phyloP scores from a whole-genome alignment of 2,113 vertebrate species.

The Coracopsis vasa region DNA sequence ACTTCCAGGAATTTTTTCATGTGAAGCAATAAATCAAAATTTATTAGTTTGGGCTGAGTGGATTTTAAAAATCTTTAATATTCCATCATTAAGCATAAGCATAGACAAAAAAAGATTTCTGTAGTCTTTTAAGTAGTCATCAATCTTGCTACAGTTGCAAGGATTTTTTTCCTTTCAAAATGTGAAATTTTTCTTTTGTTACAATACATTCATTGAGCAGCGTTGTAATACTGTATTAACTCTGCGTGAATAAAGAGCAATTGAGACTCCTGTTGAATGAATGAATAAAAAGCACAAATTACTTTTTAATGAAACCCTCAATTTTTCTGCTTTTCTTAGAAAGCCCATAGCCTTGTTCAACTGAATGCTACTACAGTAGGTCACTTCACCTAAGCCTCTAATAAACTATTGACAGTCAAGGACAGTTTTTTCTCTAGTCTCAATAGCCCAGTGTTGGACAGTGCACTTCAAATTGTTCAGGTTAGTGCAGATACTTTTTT shows the following conservation, averaged over 20 bases:
- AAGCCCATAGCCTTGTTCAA: conserved; percentile 62
- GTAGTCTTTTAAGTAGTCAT: conserved; percentile 70
- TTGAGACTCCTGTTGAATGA: conserved; percentile 73
- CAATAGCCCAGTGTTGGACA: conserved; percentile 64
- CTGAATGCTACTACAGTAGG: conserved; percentile 68
- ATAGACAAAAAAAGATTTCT: conserved; percentile 14
- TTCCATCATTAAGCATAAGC: conserved; percentile 40
- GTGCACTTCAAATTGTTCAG: conserved; percentile 62
- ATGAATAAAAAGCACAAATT: conserved; percentile 78
- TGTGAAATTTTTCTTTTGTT: conserved; percentile 75
- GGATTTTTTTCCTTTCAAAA: conserved; percentile 64
- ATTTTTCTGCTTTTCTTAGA: conserved; percentile 70
- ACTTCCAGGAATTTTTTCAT: background rate
- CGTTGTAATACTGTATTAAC: conserved; percentile 76
- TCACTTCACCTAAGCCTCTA: conserved; percentile 72
- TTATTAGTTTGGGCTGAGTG: conserved; percentile 23
- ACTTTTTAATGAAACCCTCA: conserved; percentile 78
- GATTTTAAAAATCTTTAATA: conserved; percentile 17
- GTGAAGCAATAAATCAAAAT: conserved; percentile 13
- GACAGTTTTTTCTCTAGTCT: conserved; percentile 56
- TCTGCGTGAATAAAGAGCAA: conserved; percentile 74
- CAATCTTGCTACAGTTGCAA: conserved; percentile 54
- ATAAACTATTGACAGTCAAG: conserved; percentile 70
- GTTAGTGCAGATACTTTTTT: conserved; percentile 33
- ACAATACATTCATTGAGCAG: conserved; percentile 74